Conservation (phyloP, 2,797 vertebrate genomes). For the Poecilia gillii region DNA sequence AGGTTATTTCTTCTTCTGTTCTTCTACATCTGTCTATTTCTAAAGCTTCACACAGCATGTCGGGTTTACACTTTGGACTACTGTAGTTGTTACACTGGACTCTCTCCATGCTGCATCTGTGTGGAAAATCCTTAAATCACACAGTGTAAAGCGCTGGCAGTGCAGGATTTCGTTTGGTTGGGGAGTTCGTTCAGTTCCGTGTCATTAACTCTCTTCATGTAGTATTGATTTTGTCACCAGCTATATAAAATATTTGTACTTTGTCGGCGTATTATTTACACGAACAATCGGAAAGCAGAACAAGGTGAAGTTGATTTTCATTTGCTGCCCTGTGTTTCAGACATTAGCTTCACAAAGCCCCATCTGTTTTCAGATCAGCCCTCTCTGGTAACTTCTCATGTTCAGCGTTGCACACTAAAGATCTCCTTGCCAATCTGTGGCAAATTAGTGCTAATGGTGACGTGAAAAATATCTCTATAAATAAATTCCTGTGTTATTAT, state of each 20-base stretch:
- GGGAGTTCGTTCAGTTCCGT: constrained; percentile 3
- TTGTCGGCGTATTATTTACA: constrained; percentile 8
- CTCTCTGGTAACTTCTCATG: constrained; percentile 5
- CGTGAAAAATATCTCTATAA: background rate
- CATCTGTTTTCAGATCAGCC: background rate
- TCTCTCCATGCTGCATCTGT: background rate
- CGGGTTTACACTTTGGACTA: background rate
- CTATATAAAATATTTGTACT: constrained; percentile 30
- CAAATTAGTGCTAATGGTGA: constrained; percentile 3
- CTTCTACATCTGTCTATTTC: background rate
- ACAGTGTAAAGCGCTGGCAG: background rate
- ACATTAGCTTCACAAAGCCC: background rate
- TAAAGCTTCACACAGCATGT: background rate
- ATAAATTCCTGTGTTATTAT: background rate
- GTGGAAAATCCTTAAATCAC: background rate
- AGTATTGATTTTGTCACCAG: constrained; percentile 21
- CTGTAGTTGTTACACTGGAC: background rate
- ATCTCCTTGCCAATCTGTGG: background rate
- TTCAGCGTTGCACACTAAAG: constrained; percentile 1
- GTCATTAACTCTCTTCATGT: background rate
- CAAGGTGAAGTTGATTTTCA: background rate
- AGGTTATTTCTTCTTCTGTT: background rate
- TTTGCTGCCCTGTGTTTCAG: background rate
- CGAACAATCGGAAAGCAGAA: background rate
- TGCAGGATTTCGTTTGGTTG: background rate